phyloP scores from a whole-genome alignment of 2,113 vertebrate genomes.

The Aphelocoma coerulescens region DNA sequence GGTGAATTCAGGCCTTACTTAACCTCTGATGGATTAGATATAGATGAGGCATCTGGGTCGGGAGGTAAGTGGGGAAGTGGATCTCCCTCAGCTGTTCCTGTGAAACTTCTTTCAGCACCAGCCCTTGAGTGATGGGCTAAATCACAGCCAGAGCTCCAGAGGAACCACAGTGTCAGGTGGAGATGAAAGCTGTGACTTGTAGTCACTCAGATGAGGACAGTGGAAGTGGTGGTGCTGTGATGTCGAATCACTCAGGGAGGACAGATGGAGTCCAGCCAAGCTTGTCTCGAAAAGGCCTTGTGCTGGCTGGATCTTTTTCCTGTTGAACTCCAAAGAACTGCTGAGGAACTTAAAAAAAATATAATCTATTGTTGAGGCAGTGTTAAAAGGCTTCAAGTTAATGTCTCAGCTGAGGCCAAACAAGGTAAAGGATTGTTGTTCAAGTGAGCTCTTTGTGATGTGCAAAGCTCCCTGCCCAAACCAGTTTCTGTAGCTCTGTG shows the following conservation, averaged over 20 bases:
- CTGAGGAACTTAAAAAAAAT: not conserved
- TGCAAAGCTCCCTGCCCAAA: slow-evolving; percentile 37
- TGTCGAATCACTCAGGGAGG: not conserved
- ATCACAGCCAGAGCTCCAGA: not conserved
- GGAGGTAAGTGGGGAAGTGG: slow-evolving; percentile 71
- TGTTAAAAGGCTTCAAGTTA: slow-evolving; percentile 1
- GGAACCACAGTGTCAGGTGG: not conserved
- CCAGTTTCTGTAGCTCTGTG: slow-evolving; percentile 12
- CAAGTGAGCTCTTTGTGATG: not conserved
- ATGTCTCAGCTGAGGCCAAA: not conserved
- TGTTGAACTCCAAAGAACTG: not conserved
- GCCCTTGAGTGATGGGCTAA: not conserved
- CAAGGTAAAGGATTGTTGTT: slow-evolving; percentile 1
- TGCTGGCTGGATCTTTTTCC: not conserved
- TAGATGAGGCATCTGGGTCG: slow-evolving; percentile 81
- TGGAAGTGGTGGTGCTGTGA: not conserved
- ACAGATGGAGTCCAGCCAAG: not conserved
- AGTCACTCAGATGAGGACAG: not conserved
- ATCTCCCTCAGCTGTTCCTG: not conserved
- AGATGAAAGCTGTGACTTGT: not conserved
- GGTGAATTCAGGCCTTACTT: not conserved
- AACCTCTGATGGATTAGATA: slow-evolving; percentile 18
- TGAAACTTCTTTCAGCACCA: not conserved
- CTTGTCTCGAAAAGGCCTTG: not conserved
- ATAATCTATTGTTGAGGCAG: not conserved